Evolutionary conservation across 2,113 vertebrate genomes (phyloP).

Genomic region (Lycaon pictus): DNA sequence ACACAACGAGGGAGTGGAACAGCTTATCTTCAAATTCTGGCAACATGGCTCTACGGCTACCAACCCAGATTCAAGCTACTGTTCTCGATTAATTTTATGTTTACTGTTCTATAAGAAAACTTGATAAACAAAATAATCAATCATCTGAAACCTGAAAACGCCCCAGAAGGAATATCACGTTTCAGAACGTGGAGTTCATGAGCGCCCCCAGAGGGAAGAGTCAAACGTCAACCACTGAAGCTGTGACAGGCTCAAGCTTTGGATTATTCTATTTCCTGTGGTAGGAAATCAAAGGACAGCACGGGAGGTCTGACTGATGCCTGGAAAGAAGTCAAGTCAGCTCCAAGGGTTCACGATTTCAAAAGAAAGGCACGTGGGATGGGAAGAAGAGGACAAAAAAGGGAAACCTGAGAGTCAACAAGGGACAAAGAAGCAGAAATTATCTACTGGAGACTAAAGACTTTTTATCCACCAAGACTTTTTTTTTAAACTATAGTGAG

Average conservation of each 20-base stretch:
- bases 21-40: background rate
- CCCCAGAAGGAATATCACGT: background rate
- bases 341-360: background rate
- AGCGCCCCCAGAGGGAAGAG: background rate
- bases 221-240: background rate
- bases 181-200: background rate
- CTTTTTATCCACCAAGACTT: background rate
- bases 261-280: background rate
- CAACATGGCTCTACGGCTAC: background rate
- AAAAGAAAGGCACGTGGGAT: background rate
- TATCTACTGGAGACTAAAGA: background rate
- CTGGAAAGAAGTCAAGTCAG: background rate
- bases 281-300: conserved; percentile 18
- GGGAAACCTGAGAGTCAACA: background rate
- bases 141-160: background rate
- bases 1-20: background rate
- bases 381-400: background rate
- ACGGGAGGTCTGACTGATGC: background rate
- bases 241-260: background rate
- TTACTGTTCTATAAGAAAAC: background rate
- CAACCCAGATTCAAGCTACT: background rate
- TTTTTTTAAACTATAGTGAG: background rate
- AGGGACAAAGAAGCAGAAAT: background rate
- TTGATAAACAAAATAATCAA: conserved; percentile 10
- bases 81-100: background rate